Evolutionary conservation across 2,797 vertebrate species (phyloP), one percentile per base, ranked within the genome.

Genomic region (Trachurus trachurus): DNA sequence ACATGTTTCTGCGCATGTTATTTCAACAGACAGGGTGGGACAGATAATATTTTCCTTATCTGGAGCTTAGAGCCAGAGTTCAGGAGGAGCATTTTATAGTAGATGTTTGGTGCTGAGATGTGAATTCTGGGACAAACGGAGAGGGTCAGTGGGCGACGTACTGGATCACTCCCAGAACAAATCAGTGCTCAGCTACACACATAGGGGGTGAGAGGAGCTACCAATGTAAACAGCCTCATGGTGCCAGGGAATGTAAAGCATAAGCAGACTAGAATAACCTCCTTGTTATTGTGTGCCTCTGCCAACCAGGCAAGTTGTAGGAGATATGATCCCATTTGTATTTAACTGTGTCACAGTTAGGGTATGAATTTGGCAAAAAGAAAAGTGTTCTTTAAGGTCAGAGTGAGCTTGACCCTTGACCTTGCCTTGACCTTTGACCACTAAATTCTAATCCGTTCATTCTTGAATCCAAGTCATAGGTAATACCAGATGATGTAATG

Each of bases 141-240:
- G 31, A 40, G 17, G 45, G 66, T 62, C 34, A 10, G 40, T 6
- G 58, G 71, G 57, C 42, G 50, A 65, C 39, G 66, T 8, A 16
- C 45, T 76, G 78, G 77, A 77, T 47, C 64, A 71, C 79, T 62
- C 58, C 21, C 52, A 54, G 44, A 74, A 42, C 58, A 78, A 78
- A 67, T 78, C 54, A 67, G 40, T 47, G 60, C 62, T 22, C 1
- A 53, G 54, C 47, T 34, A 19, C 17, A 52, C 59, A 67, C 16
- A 47, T 31, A 34, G 62, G 29, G 31, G 62, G 57, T 6, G 22
- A 72, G 57, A 62, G 1, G 29, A 37, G 45, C 61, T 66, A 70
- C 73, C 80, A 87, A 85, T 85, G 63, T 47, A 83, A 90, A 80
- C 68, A 83, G 9, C 12, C 26, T 40, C 1, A 42, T 1, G 4